Percentiles rank a stretch among this genome's conserved stretches.
These are phyloP conservation scores for Bombyx huttoni DNA, from an alignment of 2,888 invertebrate species.

Conservation along the genomic window DNA sequence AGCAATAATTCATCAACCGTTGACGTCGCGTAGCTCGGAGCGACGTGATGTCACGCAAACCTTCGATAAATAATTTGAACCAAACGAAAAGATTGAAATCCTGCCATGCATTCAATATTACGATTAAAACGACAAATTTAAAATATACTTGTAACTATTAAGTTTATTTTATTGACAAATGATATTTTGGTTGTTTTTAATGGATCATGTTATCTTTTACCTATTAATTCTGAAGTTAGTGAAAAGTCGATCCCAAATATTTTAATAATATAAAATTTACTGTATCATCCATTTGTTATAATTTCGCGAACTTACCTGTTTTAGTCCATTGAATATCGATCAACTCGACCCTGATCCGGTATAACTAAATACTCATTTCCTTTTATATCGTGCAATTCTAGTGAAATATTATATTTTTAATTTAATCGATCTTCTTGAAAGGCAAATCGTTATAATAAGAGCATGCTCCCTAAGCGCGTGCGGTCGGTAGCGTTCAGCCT, in stretches of 20 bases:
- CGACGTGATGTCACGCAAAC: slow-evolving; percentile 14
- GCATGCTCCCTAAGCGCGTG: slow-evolving; percentile 7
- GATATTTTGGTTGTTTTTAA: too few species aligned
- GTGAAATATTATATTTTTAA: not conserved
- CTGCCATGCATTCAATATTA: not conserved
- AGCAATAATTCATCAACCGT: slow-evolving; percentile 12
- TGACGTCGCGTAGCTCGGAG: slow-evolving; percentile 19
- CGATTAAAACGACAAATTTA: not conserved
- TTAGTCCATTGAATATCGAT: not conserved
- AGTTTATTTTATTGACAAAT: too few species aligned
- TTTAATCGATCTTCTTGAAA: not conserved
- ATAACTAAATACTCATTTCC: not conserved
- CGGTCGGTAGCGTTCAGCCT: slow-evolving; percentile 51
- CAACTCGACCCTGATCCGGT: not conserved
- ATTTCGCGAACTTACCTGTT: not conserved
- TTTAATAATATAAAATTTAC: not conserved
- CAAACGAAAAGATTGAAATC: not conserved
- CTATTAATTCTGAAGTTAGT: too few species aligned
- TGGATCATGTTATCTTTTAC: too few species aligned
- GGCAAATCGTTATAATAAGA: not conserved
- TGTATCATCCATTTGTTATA: not conserved
- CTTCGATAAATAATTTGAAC: slow-evolving; percentile 3
- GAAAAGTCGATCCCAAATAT: not conserved
- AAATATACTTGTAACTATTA: too few species aligned
- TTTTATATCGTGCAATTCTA: not conserved